These are phyloP conservation scores for Platyura marginata DNA, from an alignment of 1,140 invertebrate genomes.

Conservation along the genomic window DNA sequence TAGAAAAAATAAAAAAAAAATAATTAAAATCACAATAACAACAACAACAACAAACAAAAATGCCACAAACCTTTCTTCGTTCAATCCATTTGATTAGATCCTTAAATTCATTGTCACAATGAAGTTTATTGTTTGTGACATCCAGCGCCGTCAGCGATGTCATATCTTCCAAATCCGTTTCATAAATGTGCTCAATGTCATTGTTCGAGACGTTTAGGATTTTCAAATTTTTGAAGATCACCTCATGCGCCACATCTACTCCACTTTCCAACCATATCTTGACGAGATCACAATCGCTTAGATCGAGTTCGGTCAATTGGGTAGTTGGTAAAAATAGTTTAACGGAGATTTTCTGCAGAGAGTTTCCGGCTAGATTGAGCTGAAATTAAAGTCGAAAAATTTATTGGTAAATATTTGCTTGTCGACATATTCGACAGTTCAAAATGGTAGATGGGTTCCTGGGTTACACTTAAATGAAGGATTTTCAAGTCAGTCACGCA, in stretches of 20 bases:
- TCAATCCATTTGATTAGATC: conserved; percentile 35
- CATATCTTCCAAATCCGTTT: conserved; percentile 31
- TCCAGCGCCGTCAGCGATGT: conserved; percentile 40
- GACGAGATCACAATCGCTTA: conserved; percentile 41
- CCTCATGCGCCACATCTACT: conserved; percentile 8
- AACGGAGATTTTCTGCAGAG: conserved; percentile 39
- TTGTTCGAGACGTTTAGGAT: conserved; percentile 36
- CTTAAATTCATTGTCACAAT: conserved; percentile 37
- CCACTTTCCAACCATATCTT: conserved; percentile 37
- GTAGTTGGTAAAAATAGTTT: conserved; percentile 39
- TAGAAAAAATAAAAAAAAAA: conserved; percentile 25
- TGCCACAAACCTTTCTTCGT: conserved; percentile 6
- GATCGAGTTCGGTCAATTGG: conserved; percentile 34
- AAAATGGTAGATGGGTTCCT: too few species aligned
- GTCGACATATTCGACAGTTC: too few species aligned
- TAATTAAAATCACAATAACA: too few species aligned
- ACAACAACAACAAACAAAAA: too few species aligned
- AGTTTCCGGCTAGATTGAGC: conserved; percentile 49
- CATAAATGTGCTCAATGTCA: conserved; percentile 31
- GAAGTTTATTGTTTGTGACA: conserved; percentile 39
- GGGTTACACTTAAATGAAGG: too few species aligned
- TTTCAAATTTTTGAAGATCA: conserved; percentile 20
- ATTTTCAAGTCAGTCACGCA: too few species aligned
- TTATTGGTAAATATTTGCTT: not conserved
- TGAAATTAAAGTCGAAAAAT: not conserved